Evolutionary conservation across 2,797 vertebrate genomes (phyloP), one percentile per base, ranked within the genome.

Genomic region (Gymnocypris eckloni): DNA sequence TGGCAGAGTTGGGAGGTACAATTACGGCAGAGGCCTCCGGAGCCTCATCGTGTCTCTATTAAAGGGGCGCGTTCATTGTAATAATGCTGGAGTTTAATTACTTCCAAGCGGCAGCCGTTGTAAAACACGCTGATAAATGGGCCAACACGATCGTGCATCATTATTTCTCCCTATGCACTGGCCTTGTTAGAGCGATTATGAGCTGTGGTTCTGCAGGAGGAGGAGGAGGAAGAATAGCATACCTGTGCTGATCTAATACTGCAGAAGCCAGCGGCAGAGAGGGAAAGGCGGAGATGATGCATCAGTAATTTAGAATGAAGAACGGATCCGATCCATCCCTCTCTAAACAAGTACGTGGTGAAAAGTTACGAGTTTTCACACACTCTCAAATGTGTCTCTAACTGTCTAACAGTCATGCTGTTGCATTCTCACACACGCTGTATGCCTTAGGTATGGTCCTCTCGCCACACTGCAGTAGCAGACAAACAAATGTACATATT

Each of bases 101-200:
- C 97, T 98, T 98, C 96, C 97, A 97, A 96, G 95, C 96, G 96
- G 96, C 90, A 92, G 95, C 92, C 97, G 97, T 97, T 98, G 97
- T 99, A 99, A 98, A 99, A 98, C 97, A 99, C 95, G 94, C 96
- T 98, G 97, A 99, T 99, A 98, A 99, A 99, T 97, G 97, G 97
- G 96, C 96, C 97, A 97, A 97, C 96, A 97, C 97, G 96, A 96
- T 94, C 92, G 94, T 92, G 96, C 96, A 98, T 98, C 97, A 98
- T 98, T 90, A 89, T 87, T 82, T 85, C 83, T 87, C 85, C 87
- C 72, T 59, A 37, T 76, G 87, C 77, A 56, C 83, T 10, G 83
- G 81, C 87, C 85, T 90, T 87, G 88, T 90, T 88, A 88, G 87
- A 92, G 90, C 90, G 92, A 91, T 92, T 90, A 90, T 92, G 90